Conservation (phyloP, 2,797 vertebrate species). For the Pyrocephalus nanus region DNA sequence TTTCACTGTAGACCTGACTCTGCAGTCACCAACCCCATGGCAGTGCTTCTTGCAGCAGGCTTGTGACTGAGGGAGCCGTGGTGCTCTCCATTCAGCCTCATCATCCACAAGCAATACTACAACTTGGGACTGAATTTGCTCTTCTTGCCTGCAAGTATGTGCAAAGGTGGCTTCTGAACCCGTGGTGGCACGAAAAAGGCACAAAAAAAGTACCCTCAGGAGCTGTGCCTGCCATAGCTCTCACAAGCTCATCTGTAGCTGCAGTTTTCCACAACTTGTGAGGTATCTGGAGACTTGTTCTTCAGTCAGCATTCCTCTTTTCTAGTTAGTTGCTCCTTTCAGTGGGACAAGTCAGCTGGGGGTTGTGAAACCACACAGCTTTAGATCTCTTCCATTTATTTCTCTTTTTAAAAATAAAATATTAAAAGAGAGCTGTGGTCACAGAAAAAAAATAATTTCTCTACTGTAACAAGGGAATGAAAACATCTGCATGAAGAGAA, state of each 20-base stretch:
- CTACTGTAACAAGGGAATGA: neutral
- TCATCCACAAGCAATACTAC: neutral
- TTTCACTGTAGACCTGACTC: neutral
- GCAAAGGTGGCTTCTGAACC: neutral
- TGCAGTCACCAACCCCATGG: neutral
- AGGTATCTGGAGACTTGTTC: neutral
- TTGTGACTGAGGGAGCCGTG: fast-evolving
- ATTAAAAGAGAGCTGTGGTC: conserved; percentile 9
- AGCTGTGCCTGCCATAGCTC: neutral
- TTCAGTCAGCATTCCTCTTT: neutral
- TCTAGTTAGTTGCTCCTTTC: neutral
- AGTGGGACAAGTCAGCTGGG: neutral
- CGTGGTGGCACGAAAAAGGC: neutral
- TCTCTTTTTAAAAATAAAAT: conserved; percentile 27
- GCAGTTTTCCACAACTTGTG: neutral
- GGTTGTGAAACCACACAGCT: conserved; percentile 7
- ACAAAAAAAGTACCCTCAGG: neutral
- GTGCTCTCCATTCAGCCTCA: neutral
- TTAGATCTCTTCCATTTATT: conserved; percentile 20
- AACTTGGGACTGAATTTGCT: neutral
- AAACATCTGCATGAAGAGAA: conserved; percentile 48
- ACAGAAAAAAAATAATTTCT: neutral
- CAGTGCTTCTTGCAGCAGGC: neutral
- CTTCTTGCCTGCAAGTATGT: fast-evolving
- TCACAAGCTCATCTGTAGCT: neutral